phyloP scores from a whole-genome alignment of 2,888 invertebrate genomes.

The Gasteruption jaculator region DNA sequence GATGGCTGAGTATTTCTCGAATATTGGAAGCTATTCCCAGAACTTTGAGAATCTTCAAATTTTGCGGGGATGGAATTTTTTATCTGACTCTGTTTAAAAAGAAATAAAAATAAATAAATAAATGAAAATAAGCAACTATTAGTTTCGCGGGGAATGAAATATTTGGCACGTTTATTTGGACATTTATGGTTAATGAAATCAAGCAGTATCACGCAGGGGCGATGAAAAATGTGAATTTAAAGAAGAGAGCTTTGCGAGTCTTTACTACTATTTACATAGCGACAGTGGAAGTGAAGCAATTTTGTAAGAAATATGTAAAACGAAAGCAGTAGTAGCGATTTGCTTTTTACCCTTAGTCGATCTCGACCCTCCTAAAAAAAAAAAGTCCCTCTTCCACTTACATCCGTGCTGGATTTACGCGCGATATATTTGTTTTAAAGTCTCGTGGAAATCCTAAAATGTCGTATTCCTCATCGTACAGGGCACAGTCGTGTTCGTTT shows the following conservation, averaged over 20 bases:
- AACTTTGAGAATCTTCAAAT: too few species aligned
- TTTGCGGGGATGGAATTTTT: too few species aligned
- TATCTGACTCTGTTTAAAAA: too few species aligned
- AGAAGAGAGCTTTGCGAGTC: slow-evolving; percentile 8
- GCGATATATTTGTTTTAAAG: slow-evolving; percentile 51
- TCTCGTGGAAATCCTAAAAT: too few species aligned
- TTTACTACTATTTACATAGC: slow-evolving; percentile 18
- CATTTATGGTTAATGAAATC: slow-evolving; percentile 1
- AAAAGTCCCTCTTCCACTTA: too few species aligned
- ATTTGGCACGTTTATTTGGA: slow-evolving; percentile 15
- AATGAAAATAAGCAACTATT: too few species aligned
- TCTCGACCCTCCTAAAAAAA: slow-evolving; percentile 15
- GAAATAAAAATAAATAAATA: too few species aligned
- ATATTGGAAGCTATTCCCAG: too few species aligned
- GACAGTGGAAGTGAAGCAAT: slow-evolving; percentile 30
- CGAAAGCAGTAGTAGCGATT: slow-evolving; percentile 42
- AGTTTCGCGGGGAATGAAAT: too few species aligned
- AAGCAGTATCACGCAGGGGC: slow-evolving; percentile 8
- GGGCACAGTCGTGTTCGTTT: slow-evolving; percentile 27
- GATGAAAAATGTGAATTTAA: slow-evolving; percentile 20
- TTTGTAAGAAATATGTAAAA: slow-evolving; percentile 42
- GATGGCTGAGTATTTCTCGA: too few species aligned
- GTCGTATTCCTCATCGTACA: too few species aligned
- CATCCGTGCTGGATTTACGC: slow-evolving; percentile 45
- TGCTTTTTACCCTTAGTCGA: slow-evolving; percentile 31